Base-by-base conservation (phyloP, 2,113 vertebrate genomes). In the Balaenoptera acutorostrata region DNA sequence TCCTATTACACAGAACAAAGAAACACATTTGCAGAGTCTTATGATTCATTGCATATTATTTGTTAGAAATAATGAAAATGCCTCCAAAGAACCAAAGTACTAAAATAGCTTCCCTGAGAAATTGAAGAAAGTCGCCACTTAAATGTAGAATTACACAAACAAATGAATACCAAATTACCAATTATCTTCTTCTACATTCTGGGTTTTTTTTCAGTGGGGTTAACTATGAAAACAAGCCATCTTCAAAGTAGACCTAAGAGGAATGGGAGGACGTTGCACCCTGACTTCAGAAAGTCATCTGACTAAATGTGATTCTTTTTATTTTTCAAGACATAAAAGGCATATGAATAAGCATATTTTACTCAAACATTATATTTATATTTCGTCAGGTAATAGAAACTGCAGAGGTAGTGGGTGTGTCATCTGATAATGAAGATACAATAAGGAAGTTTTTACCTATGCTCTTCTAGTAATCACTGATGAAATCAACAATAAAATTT, bases 31-130 rank as follows among this genome's bases (percentile, higher is more conserved):
- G 13, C 52, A 77, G 25, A 31, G 49, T 75, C 66, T 85, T 66
- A 55, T 75, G 52, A 88, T 64, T 93, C 85, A 72, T 18, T 66
- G 33, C 12, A 68, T 52, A 75, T 90, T 71, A 55, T 78, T 92
- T 78, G 74, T 55, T 72, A 84, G n/a, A 77, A 92, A 92, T 93
- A 90, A 69, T 89, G 33, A 41, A 90, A 92, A 82, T 89, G 61
- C 12, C 29, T 41, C 61, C 80, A 74, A 81, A 85, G n/a, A 95
- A 75, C 23, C 59, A 88, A 77, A 64, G 21, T 52, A 57, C 41
- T 88, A 20, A 92, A 72, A 88, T 36, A 49, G 18, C 18, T 93
- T 88, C 59, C 71, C 69, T 75, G n/a, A 15, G 61, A 59, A 90
- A 80, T 1, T 33, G 20, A 89, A 14, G 18, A 10, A 15, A 66